A percentile compares a stretch with the other conserved stretches of the same genome.
Conservation (phyloP, 2,888 invertebrate genomes). For the Uropetala carovei region DNA sequence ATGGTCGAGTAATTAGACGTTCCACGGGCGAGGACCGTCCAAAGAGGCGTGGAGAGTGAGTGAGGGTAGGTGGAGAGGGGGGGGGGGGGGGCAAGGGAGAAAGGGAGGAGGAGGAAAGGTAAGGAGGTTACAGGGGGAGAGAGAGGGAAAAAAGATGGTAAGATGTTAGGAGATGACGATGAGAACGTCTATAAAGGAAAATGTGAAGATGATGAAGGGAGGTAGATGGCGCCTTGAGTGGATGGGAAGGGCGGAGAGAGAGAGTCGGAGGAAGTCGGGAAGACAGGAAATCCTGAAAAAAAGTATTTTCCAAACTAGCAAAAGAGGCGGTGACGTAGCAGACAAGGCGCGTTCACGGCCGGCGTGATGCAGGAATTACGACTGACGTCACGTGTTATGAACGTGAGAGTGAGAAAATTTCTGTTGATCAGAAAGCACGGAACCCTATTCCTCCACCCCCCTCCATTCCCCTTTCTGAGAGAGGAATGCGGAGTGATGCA, state of each 20-base stretch:
- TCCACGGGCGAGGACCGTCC: background rate
- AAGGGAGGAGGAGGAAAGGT: background rate
- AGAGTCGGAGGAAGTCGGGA: background rate
- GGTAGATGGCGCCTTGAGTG: background rate
- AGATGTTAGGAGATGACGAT: background rate
- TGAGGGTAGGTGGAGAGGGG: background rate
- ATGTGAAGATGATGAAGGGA: background rate
- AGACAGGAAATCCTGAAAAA: background rate
- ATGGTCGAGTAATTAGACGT: slow-evolving; percentile 45
- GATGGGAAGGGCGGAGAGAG: background rate
- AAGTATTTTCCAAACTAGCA: background rate
- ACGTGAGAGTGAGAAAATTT: background rate
- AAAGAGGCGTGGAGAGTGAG: background rate
- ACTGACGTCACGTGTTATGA: background rate
- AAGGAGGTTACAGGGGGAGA: background rate
- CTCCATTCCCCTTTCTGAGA: too few species aligned
- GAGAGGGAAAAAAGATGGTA: too few species aligned
- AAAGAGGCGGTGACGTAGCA: background rate
- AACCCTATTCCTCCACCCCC: background rate
- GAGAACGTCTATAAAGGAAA: too few species aligned
- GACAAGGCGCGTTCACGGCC: too few species aligned
- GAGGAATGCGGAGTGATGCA: background rate
- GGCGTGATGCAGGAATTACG: background rate
- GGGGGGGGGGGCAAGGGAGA: too few species aligned
- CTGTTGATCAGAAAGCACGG: background rate